Conservation (phyloP, 2,113 vertebrate genomes). For the Motacilla alba region DNA sequence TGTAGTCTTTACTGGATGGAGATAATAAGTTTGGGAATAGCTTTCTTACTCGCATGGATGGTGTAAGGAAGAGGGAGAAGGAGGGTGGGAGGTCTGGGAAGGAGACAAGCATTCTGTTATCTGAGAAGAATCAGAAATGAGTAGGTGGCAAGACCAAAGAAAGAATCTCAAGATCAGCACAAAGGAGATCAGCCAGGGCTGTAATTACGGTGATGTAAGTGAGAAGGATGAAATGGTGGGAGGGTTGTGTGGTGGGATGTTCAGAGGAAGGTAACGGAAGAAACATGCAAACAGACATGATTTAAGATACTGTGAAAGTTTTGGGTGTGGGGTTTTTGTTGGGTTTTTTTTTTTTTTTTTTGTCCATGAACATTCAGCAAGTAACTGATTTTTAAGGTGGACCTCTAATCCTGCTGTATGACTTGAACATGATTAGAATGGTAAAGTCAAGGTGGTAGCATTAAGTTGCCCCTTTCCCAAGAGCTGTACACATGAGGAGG, state of each 20-base stretch:
- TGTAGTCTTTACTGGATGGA: conserved; percentile 40
- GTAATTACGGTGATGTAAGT: conserved; percentile 56
- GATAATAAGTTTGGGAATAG: conserved; percentile 38
- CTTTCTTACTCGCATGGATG: background rate
- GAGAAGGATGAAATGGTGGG: conserved; percentile 61
- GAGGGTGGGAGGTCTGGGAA: conserved; percentile 62
- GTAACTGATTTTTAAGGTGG: conserved; percentile 4
- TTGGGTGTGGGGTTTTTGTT: background rate
- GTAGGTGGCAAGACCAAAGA: conserved; percentile 65
- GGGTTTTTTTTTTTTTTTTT: background rate
- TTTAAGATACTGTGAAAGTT: conserved; percentile 44
- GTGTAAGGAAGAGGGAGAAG: conserved; percentile 13
- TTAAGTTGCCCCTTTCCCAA: background rate
- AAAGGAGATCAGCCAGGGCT: conserved; percentile 57
- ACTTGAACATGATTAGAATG: background rate
- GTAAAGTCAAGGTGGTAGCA: background rate
- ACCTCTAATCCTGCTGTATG: background rate
- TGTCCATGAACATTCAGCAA: background rate
- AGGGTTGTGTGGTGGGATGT: conserved; percentile 55
- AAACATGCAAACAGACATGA: conserved; percentile 34
- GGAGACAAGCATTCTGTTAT: conserved; percentile 42
- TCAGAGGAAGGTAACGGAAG: conserved; percentile 60
- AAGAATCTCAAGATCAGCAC: conserved; percentile 60
- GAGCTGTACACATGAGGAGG: background rate
- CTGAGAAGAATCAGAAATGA: conserved; percentile 62